Evolutionary conservation across 2,888 invertebrate genomes (phyloP).

Genomic region (Ypsolopha scabrella): DNA sequence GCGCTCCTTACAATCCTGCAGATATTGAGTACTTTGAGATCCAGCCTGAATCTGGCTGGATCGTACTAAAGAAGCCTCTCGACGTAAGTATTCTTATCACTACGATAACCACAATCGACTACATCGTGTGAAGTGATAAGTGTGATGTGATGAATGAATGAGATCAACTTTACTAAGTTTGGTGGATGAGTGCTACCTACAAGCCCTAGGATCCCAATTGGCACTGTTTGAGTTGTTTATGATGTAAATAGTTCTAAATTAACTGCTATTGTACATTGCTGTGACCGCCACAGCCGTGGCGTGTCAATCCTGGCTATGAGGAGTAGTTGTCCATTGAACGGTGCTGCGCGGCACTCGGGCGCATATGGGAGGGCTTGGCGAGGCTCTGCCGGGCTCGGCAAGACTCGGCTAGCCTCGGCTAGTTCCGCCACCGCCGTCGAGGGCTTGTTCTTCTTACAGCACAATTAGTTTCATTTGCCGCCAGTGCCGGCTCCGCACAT

Average conservation of each 20-base stretch:
- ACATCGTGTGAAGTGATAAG: slow-evolving; percentile 36
- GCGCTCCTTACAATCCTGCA: slow-evolving; percentile 88
- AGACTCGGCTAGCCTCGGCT: slow-evolving; percentile 19
- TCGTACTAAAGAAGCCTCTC: slow-evolving; percentile 92
- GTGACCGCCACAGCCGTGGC: slow-evolving; percentile 28
- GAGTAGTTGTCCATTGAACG: slow-evolving; percentile 66
- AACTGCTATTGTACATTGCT: slow-evolving; percentile 65
- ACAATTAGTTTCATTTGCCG: slow-evolving; percentile 80
- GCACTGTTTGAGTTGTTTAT: slow-evolving; percentile 64
- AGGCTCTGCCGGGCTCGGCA: slow-evolving; percentile 12
- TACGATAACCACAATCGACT: slow-evolving; percentile 15
- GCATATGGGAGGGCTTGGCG: neutral
- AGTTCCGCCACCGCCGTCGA: slow-evolving; percentile 16
- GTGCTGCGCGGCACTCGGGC: slow-evolving; percentile 18
- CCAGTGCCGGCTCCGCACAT: slow-evolving; percentile 66
- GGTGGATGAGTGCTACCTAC: slow-evolving; percentile 70
- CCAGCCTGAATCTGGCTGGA: slow-evolving; percentile 97
- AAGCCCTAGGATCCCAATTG: slow-evolving; percentile 69
- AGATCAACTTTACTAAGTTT: slow-evolving; percentile 63
- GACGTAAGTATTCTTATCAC: slow-evolving; percentile 84
- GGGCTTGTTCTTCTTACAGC: slow-evolving; percentile 78
- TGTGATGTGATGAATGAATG: slow-evolving; percentile 61
- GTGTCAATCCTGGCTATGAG: slow-evolving; percentile 65
- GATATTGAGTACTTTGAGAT: slow-evolving; percentile 97
- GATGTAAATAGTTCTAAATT: slow-evolving; percentile 69